Percentiles rank a stretch among this genome's conserved stretches.
Evolutionary conservation across 2,888 invertebrate genomes (phyloP).

Genomic region (Thalpophila matura): DNA sequence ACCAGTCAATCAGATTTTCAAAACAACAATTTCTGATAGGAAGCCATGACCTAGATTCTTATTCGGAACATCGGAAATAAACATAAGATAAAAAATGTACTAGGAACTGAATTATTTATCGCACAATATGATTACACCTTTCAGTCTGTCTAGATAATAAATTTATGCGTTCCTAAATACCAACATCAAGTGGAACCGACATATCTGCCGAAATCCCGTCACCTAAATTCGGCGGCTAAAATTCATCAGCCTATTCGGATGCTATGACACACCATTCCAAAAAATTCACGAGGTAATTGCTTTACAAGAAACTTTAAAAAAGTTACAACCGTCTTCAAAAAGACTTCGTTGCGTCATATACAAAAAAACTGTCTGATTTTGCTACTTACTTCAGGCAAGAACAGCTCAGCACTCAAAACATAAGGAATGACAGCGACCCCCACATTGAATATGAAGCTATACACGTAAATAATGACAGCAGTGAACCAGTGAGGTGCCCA

Average conservation of each 20-base stretch:
- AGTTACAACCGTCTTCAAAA: too few species aligned
- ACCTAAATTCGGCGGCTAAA: too few species aligned
- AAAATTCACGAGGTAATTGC: too few species aligned
- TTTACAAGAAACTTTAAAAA: too few species aligned
- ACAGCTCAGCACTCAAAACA: constrained; percentile 84
- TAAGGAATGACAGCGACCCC: constrained; percentile 86
- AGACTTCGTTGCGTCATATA: too few species aligned
- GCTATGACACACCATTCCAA: too few species aligned
- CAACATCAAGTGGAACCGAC: too few species aligned
- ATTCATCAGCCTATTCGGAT: too few species aligned
- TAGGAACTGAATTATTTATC: constrained; percentile 10
- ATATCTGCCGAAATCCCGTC: too few species aligned
- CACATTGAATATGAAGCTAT: constrained; percentile 82
- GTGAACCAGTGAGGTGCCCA: constrained; percentile 82
- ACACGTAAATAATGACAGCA: constrained; percentile 75
- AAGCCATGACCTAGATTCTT: constrained; percentile 17
- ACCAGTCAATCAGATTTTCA: background rate
- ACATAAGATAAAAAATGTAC: constrained; percentile 4
- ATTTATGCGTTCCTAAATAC: too few species aligned
- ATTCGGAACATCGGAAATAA: background rate
- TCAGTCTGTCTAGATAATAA: constrained; percentile 5
- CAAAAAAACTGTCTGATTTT: too few species aligned
- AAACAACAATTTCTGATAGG: background rate
- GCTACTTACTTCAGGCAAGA: constrained; percentile 83
- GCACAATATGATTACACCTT: constrained; percentile 1